Evolutionary conservation across 2,113 vertebrate species (phyloP).

Genomic region (Actinemys pallida): DNA sequence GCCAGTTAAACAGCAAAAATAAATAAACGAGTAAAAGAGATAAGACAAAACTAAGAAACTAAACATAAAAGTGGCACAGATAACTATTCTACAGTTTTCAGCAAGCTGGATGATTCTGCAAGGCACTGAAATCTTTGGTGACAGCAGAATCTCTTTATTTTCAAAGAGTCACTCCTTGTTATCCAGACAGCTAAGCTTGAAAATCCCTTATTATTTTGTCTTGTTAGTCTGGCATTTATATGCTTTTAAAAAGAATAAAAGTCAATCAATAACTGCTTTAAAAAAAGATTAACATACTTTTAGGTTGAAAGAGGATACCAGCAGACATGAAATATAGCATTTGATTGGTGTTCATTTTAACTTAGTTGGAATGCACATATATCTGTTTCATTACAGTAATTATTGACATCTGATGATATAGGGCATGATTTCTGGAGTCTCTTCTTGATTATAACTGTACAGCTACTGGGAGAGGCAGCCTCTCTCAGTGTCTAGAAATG

Average conservation of each 20-base stretch:
- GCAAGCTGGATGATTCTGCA: background rate
- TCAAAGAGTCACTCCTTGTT: background rate
- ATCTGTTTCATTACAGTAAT: background rate
- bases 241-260: slow-evolving; percentile 25
- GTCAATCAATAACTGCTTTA: background rate
- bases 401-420: background rate
- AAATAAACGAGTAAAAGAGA: slow-evolving; percentile 23
- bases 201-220: background rate
- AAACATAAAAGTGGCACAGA: background rate
- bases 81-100: background rate
- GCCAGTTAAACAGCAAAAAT: background rate
- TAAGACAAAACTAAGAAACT: background rate
- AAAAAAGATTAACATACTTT: slow-evolving; percentile 15
- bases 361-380: background rate
- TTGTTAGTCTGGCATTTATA: slow-evolving; percentile 13
- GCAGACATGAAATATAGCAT: background rate
- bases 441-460: background rate
- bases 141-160: slow-evolving; percentile 31
- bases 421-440: background rate
- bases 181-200: background rate
- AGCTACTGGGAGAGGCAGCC: background rate
- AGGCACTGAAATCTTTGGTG: background rate
- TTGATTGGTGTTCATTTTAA: background rate
- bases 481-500: background rate
- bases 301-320: background rate